Base-by-base conservation (phyloP, 1,140 invertebrate genomes). In the Telenomus remus region DNA sequence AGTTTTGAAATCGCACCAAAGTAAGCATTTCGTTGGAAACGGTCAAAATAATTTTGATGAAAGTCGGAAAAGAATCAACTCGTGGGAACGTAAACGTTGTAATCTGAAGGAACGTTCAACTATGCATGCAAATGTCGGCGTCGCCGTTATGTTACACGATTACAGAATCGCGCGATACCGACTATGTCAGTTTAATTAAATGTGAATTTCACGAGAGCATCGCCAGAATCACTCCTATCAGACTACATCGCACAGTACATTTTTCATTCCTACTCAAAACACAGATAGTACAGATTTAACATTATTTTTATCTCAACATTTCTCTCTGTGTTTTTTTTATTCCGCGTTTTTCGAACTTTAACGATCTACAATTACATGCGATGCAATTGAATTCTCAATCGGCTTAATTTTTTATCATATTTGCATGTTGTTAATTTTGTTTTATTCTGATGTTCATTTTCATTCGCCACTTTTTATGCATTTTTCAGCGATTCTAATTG, bases 71-170 rank as follows among this genome's bases (percentile, higher is more conserved):
- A 51, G 39, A 69, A 69, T 65, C 27, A 51, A 16, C 33, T 48
- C 63, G 46, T 76, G 54, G 55, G 57, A 71, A 66, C 44, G 49
- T 54, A 49, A 54, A 42, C 46, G 44, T 53, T 27, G 63, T 37
- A 63, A 53, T 51, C 59, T 57, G 15, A 14, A 66, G 69, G 46
- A 70, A 64, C 61, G 51, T 61, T 72, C 59, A 72, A 72, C 69
- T 72, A 55, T 69, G 75, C 63, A 77, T 72, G 75, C 63, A 69
- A 77, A 77, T 77, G 55, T 65, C 57, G 51, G 42, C 48, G 46
- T 57, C 43, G 51, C 57, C 56, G 65, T 77, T 70, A 66, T 61
- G 68, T 63, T 64, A 64, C 37, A 46, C 50, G 61, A 68, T 72
- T 66, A 59, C 51, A 66, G 64, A 61, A 63, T 68, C n/a, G 55